Evolutionary conservation across 1,140 invertebrate genomes (phyloP), one percentile per base, ranked within the genome.

Genomic region (Penaeus japonicus): DNA sequence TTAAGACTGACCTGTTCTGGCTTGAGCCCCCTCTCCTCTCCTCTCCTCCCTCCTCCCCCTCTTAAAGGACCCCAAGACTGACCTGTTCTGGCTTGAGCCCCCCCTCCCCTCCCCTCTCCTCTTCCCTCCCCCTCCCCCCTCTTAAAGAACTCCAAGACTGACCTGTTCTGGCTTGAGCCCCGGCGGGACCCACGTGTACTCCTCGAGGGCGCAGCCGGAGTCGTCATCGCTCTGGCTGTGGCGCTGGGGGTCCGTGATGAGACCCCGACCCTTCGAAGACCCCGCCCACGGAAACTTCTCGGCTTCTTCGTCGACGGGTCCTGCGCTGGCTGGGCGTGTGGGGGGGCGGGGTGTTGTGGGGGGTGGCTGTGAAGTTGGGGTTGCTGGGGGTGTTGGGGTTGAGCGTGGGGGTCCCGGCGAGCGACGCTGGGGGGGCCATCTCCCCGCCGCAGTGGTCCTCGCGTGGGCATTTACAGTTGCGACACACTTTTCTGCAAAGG

Each of bases 141-240:
- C 18, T 2, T 1, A 1, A 47, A 4, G 47, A 47, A 0, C 4
- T 0, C 1, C 10, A 47, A 47, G 47, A 35, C 86, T 75, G 4
- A 88, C 86, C 86, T 88, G 86, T 30, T 88, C 86, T 30, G 98
- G 97, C 93, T 97, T 95, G 4, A 99, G 94, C 87, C 98, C 98
- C 4, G 97, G 97, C 59, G 98, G 98, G 75, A 99, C 97, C 98
- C 98, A 99, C 0, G 97, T 98, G 93, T 99, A 99, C 92, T 99
- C 98, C 92, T 99, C 98, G 75, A 99, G 94, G 7, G 98, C 97
- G 92, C 98, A 99, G 15, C 98, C 98, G 75, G 97, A 98, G 93
- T 99, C 98, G 92, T 99, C 98, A 93, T 99, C 98, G 75, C 96
- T 98, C 91, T 98, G 97, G 4, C 97, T 98, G 92, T 98, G 97